A percentile compares a stretch with the other conserved stretches of the same genome.
These are phyloP conservation scores for Microctonus brassicae DNA, from an alignment of 2,888 invertebrate genomes.

Conservation along the genomic window DNA sequence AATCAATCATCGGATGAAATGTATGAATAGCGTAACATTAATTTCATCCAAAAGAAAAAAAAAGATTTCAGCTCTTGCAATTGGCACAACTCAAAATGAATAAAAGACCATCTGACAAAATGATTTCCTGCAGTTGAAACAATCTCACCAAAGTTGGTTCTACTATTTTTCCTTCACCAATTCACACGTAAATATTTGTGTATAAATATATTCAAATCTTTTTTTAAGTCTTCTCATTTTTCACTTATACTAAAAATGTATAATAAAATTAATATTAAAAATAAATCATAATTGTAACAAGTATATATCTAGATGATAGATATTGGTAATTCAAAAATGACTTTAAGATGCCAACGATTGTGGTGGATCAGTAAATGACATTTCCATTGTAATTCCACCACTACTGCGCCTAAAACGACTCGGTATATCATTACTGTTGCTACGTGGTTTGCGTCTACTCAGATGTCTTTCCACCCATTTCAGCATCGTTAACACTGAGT, in stretches of 20 bases:
- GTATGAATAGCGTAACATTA: too few species aligned
- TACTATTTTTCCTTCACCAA: background rate
- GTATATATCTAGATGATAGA: conserved; percentile 4
- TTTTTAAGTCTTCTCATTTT: background rate
- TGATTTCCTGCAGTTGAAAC: too few species aligned
- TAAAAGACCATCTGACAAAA: too few species aligned
- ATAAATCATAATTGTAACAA: conserved; percentile 22
- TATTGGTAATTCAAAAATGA: background rate
- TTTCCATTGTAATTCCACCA: conserved; percentile 84
- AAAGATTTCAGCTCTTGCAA: too few species aligned
- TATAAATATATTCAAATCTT: too few species aligned
- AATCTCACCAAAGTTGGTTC: background rate
- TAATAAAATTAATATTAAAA: conserved; percentile 1
- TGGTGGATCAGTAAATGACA: conserved; percentile 74
- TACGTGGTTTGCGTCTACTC: conserved; percentile 80
- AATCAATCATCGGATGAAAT: background rate
- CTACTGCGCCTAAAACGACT: conserved; percentile 70
- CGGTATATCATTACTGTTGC: conserved; percentile 63
- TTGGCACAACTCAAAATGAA: too few species aligned
- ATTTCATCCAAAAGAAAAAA: too few species aligned
- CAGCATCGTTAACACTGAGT: conserved; percentile 89
- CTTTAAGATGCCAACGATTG: conserved; percentile 53
- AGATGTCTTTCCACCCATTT: conserved; percentile 92
- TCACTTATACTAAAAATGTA: background rate
- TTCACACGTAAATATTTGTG: background rate